These are phyloP conservation scores for Cyphomyrus plagiostoma DNA, from an alignment of 2,113 vertebrate genomes.

Conservation along the genomic window DNA sequence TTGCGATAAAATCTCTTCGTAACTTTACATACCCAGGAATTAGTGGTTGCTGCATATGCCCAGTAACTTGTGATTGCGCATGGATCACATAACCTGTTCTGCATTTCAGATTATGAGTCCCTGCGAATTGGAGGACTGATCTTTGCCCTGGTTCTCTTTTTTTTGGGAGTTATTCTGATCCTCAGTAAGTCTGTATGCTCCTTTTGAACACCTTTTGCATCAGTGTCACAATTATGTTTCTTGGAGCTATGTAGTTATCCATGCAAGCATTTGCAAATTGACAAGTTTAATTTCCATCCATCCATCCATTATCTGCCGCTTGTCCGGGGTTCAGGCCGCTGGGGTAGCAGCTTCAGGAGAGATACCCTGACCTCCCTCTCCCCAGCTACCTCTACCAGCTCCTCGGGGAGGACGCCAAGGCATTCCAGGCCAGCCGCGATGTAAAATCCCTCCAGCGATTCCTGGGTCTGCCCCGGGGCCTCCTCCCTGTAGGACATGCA, in stretches of 20 bases:
- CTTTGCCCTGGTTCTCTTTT: constrained; percentile 77
- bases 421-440: no score
- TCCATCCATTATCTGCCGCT: no score
- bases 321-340: no score
- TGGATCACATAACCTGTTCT: not conserved
- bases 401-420: no score
- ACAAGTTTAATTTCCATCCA: not conserved
- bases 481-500: no score
- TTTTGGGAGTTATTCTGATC: constrained; percentile 76
- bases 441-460: no score
- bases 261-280: not conserved
- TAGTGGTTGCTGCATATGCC: not conserved
- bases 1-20: not conserved
- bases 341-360: no score
- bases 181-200: constrained; percentile 66
- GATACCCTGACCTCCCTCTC: no score
- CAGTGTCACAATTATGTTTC: not conserved
- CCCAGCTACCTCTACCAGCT: no score
- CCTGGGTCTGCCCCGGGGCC: no score
- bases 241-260: not conserved
- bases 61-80: not conserved
- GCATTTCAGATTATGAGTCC: constrained; percentile 72
- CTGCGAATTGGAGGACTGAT: constrained; percentile 76
- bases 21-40: not conserved
- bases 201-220: not conserved